phyloP scores from a whole-genome alignment of 2,113 vertebrate species.

The Copsychus sechellarum region DNA sequence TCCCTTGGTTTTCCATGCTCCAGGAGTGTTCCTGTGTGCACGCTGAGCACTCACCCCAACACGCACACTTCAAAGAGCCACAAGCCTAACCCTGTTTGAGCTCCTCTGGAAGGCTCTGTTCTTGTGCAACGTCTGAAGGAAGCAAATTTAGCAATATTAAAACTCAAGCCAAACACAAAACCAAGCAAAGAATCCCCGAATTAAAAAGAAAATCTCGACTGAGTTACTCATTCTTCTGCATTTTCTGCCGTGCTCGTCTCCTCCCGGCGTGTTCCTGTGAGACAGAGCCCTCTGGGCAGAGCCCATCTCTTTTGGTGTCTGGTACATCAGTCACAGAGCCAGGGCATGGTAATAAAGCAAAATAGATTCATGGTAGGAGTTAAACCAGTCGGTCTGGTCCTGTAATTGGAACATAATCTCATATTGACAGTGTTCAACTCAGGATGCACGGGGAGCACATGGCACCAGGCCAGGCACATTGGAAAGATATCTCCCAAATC shows the following conservation, averaged over 20 bases:
- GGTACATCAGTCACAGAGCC: constrained; percentile 53
- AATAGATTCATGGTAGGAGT: constrained; percentile 50
- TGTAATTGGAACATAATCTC: constrained; percentile 59
- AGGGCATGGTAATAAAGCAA: constrained; percentile 52
- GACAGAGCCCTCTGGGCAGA: constrained; percentile 58
- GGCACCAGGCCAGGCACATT: background rate
- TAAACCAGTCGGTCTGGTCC: constrained; percentile 62
- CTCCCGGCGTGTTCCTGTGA: background rate
- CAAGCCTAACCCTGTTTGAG: constrained; percentile 28
- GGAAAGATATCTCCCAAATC: background rate
- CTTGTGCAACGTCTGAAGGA: constrained; percentile 44
- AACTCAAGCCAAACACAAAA: constrained; percentile 42
- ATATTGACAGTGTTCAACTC: constrained; percentile 52
- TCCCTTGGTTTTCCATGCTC: background rate
- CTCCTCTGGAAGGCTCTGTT: constrained; percentile 4
- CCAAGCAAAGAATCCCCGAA: background rate
- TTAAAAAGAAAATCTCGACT: constrained; percentile 15
- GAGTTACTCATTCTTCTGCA: constrained; percentile 47
- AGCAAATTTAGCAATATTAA: constrained; percentile 18
- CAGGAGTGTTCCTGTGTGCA: background rate
- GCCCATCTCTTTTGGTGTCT: constrained; percentile 61
- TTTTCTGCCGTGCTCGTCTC: constrained; percentile 1
- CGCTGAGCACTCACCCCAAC: background rate
- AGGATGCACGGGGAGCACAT: constrained; percentile 8
- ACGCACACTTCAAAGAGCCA: background rate